phyloP scores from a whole-genome alignment of 2,113 vertebrate genomes.

The Poeciliopsis turrubarensis region DNA sequence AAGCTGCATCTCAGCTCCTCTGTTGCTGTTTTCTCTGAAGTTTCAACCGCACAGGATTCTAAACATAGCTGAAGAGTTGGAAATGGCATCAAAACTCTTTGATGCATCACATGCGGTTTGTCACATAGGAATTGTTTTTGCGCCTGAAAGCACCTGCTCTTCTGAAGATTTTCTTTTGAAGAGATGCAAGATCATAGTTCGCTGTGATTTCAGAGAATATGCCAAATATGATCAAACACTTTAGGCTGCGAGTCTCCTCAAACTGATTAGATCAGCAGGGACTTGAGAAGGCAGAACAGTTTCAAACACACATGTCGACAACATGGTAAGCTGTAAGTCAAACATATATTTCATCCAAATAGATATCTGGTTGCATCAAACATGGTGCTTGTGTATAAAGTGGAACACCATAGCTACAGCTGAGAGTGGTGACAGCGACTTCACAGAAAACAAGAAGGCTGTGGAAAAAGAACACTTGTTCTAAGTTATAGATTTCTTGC shows the following conservation, averaged over 20 bases:
- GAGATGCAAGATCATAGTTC: slow-evolving; percentile 74
- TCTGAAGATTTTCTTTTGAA: slow-evolving; percentile 59
- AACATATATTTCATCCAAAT: slow-evolving; percentile 64
- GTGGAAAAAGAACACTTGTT: slow-evolving; percentile 44
- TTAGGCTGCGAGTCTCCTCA: slow-evolving; percentile 68
- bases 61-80: slow-evolving; percentile 49
- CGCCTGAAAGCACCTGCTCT: slow-evolving; percentile 41
- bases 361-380: slow-evolving; percentile 45
- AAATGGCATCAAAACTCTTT: slow-evolving; percentile 16
- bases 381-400: slow-evolving; percentile 22
- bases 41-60: slow-evolving; percentile 47
- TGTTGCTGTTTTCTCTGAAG: slow-evolving; percentile 57
- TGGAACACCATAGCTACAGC: slow-evolving; percentile 20
- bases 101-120: slow-evolving; percentile 30
- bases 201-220: slow-evolving; percentile 85
- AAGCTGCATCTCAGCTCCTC: slow-evolving; percentile 36
- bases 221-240: slow-evolving; percentile 82
- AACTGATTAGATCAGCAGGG: slow-evolving; percentile 86
- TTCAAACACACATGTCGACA: slow-evolving; percentile 62
- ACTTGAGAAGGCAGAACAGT: slow-evolving; percentile 72
- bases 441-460: not conserved
- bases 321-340: slow-evolving; percentile 45
- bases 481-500: slow-evolving; percentile 44
- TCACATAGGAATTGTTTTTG: slow-evolving; percentile 33
- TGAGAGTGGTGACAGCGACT: slow-evolving; percentile 13